phyloP scores from a whole-genome alignment of 1,140 invertebrate species.

The Paramacrobiotus metropolitanus region DNA sequence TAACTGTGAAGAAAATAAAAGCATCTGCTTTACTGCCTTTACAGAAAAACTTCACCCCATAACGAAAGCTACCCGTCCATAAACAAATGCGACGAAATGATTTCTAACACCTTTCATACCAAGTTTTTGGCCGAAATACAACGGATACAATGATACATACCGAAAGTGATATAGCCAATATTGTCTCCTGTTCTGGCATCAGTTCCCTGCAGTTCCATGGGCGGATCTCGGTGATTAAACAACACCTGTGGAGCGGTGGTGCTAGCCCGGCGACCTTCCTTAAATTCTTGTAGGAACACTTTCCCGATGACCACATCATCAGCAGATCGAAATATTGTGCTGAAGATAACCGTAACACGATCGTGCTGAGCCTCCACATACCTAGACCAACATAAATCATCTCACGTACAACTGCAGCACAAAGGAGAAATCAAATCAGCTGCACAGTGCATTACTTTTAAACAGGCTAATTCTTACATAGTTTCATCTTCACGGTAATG shows the following conservation, averaged over 20 bases:
- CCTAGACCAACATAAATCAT: too few species aligned
- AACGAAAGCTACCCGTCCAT: too few species aligned
- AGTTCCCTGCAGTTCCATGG: conserved; percentile 72
- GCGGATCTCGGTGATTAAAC: conserved; percentile 85
- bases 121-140: too few species aligned
- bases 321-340: conserved; percentile 91
- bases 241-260: conserved; percentile 61
- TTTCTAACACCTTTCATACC: too few species aligned
- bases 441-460: too few species aligned
- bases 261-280: conserved; percentile 82
- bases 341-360: conserved; percentile 95
- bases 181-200: conserved; percentile 84
- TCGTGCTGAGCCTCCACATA: conserved; percentile 95
- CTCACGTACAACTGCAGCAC: too few species aligned
- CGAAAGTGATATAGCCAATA: conserved; percentile 97
- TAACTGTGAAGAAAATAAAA: too few species aligned
- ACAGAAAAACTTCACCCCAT: too few species aligned
- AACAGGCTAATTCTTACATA: conserved; percentile 63
- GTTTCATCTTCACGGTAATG: conserved; percentile 98
- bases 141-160: too few species aligned
- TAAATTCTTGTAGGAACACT: conserved; percentile 86
- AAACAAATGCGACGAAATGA: too few species aligned
- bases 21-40: too few species aligned
- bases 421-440: too few species aligned
- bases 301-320: conserved; percentile 96